These are phyloP conservation scores for Eriosoma lanigerum DNA, from an alignment of 1,140 invertebrate genomes.

Conservation along the genomic window DNA sequence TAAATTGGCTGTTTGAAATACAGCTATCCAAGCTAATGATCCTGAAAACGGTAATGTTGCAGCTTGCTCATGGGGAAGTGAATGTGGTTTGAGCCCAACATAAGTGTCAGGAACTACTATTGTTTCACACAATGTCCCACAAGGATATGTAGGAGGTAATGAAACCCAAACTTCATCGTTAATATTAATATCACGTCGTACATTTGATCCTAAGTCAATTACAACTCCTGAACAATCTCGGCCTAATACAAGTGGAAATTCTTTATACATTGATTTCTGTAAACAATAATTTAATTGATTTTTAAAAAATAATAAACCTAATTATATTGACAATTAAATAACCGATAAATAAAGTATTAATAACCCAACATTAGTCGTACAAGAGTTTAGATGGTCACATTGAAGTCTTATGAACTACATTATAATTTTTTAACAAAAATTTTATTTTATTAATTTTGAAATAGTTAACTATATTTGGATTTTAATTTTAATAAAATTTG, in stretches of 20 bases:
- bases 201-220: conserved; percentile 65
- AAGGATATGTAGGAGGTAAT: conserved; percentile 62
- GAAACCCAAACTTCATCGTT: conserved; percentile 67
- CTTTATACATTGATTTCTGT: conserved; percentile 55
- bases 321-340: no score
- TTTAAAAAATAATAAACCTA: no score
- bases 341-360: no score
- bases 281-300: background rate
- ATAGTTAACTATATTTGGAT: no score
- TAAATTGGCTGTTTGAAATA: conserved; percentile 61
- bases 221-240: conserved; percentile 71
- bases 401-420: no score
- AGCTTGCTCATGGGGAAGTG: conserved; percentile 68
- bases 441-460: no score
- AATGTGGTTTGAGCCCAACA: conserved; percentile 68
- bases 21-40: conserved; percentile 67
- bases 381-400: no score
- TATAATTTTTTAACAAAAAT: no score
- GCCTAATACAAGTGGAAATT: conserved; percentile 67
- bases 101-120: conserved; percentile 64
- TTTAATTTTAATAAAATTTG: no score
- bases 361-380: no score
- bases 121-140: conserved; percentile 67
- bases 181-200: conserved; percentile 63
- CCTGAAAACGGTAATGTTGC: conserved; percentile 73